Evolutionary conservation across 2,888 invertebrate species (phyloP).

Genomic region (Macrophya annulata): DNA sequence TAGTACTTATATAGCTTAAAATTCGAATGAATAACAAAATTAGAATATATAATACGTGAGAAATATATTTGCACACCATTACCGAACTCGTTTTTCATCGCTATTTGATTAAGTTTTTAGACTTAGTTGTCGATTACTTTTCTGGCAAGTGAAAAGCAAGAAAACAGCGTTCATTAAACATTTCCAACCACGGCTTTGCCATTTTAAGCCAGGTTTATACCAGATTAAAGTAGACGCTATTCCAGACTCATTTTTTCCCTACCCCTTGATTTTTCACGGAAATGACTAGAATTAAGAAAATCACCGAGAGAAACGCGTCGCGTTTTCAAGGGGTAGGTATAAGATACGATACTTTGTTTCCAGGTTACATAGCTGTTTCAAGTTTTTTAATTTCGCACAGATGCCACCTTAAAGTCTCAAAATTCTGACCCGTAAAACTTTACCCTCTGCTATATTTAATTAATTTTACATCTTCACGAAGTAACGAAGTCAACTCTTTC

Average conservation of each 20-base stretch:
- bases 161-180: background rate
- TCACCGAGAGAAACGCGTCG: constrained; percentile 19
- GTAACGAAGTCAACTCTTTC: background rate
- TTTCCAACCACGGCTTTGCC: background rate
- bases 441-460: constrained; percentile 7
- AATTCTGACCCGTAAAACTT: background rate
- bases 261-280: background rate
- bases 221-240: background rate
- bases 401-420: constrained; percentile 1
- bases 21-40: background rate
- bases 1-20: background rate
- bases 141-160: background rate
- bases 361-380: background rate
- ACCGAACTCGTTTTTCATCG: background rate
- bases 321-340: background rate
- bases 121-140: background rate
- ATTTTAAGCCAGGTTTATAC: background rate
- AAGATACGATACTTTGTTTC: background rate
- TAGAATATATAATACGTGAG: too few relatives aligned
- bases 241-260: constrained; percentile 1
- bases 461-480: constrained; percentile 25
- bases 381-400: constrained; percentile 43
- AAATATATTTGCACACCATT: too few relatives aligned
- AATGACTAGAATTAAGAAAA: constrained; percentile 22
- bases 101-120: background rate